A percentile compares a stretch with the other conserved stretches of the same genome.
phyloP scores from a whole-genome alignment of 2,888 invertebrate genomes.

The Bombylius discolor region DNA sequence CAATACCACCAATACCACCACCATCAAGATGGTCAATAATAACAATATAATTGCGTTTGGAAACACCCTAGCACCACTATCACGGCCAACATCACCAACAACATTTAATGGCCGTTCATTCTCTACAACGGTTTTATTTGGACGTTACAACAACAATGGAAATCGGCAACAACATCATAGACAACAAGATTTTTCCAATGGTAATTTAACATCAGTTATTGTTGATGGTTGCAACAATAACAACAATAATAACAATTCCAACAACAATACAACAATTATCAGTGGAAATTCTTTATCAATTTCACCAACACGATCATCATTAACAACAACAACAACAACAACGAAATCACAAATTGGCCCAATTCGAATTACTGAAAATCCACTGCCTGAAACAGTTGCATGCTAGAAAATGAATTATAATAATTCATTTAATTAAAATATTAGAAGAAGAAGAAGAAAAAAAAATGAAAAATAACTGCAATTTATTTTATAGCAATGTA shows the following conservation, averaged over 20 bases:
- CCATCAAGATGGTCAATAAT: conserved; percentile 23
- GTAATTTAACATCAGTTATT: conserved; percentile 2
- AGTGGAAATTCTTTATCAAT: neutral
- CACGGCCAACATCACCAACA: conserved; percentile 9
- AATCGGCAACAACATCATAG: neutral
- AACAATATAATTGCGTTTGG: conserved; percentile 13
- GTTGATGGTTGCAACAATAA: neutral
- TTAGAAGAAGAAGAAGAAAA: too few species aligned
- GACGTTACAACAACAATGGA: too few species aligned
- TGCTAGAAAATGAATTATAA: conserved; percentile 22
- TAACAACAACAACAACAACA: conserved; percentile 29
- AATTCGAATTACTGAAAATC: conserved; percentile 37
- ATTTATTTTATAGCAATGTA: too few species aligned
- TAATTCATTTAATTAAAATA: neutral
- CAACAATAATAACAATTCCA: conserved; percentile 14
- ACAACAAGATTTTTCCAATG: conserved; percentile 2
- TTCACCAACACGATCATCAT: conserved; percentile 32
- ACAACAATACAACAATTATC: conserved; percentile 14
- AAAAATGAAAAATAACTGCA: too few species aligned
- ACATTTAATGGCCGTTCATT: conserved; percentile 1
- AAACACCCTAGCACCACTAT: conserved; percentile 9
- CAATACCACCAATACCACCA: conserved; percentile 16
- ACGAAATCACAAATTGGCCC: conserved; percentile 19
- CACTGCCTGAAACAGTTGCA: conserved; percentile 35
- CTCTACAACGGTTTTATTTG: neutral